Conservation (phyloP, 1,140 invertebrate genomes). For the Ooceraea biroi region DNA sequence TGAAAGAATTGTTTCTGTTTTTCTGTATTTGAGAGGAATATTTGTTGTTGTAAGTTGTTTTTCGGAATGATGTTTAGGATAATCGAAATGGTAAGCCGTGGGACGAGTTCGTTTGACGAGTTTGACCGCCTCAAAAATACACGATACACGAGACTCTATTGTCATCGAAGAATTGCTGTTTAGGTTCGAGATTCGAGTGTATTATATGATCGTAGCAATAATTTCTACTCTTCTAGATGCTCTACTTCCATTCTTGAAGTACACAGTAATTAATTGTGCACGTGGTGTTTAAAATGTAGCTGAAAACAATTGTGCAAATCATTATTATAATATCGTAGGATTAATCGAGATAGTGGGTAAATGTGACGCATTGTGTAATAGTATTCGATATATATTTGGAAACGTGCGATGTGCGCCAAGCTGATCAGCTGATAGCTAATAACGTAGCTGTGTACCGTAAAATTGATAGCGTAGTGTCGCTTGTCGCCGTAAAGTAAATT, state of each 20-base stretch:
- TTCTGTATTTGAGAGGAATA: not conserved
- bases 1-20: slow-evolving; percentile 20
- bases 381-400: slow-evolving; percentile 2
- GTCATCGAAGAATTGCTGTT: slow-evolving; percentile 13
- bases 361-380: not conserved
- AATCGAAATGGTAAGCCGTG: slow-evolving; percentile 42
- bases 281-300: slow-evolving; percentile 15
- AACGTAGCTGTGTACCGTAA: slow-evolving; percentile 23
- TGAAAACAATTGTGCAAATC: slow-evolving; percentile 25
- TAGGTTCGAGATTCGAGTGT: slow-evolving; percentile 20
- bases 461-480: slow-evolving; percentile 33
- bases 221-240: slow-evolving; percentile 12
- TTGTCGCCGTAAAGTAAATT: slow-evolving; percentile 27
- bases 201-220: slow-evolving; percentile 14
- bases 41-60: slow-evolving; percentile 9
- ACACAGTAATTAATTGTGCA: slow-evolving; percentile 32
- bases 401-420: slow-evolving; percentile 11
- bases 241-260: not conserved
- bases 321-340: slow-evolving; percentile 33
- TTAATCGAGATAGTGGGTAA: slow-evolving; percentile 2
- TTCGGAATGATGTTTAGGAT: slow-evolving; percentile 41
- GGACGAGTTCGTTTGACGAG: slow-evolving; percentile 34
- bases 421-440: not conserved
- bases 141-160: slow-evolving; percentile 28
- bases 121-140: slow-evolving; percentile 38